Conservation (phyloP, 2,113 vertebrate species). For the Nibea albiflora region DNA sequence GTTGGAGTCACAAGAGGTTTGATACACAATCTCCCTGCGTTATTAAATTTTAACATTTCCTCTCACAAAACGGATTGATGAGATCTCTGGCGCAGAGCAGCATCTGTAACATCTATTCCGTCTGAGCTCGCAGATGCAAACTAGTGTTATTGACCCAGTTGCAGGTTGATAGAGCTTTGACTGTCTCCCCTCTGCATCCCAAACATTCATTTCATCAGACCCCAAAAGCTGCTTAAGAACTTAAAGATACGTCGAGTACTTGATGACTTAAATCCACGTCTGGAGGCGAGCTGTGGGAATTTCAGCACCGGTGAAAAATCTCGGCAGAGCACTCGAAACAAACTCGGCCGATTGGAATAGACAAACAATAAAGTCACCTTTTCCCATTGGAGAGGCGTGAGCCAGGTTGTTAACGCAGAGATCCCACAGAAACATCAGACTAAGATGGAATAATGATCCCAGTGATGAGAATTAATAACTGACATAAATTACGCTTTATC, state of each 20-base stretch:
- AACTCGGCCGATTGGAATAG: not conserved
- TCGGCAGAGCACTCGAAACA: not conserved
- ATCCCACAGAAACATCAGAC: constrained; percentile 3
- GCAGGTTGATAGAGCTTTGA: constrained; percentile 20
- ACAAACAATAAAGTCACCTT: constrained; percentile 32
- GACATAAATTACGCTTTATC: not conserved
- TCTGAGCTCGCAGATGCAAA: constrained; percentile 15
- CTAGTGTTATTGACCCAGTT: constrained; percentile 13
- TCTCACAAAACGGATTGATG: constrained; percentile 14
- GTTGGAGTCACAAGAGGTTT: constrained; percentile 35
- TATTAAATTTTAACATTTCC: constrained; percentile 39
- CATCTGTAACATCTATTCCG: constrained; percentile 27
- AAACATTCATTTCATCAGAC: constrained; percentile 32
- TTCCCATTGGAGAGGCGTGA: constrained; percentile 3
- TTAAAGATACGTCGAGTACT: not conserved
- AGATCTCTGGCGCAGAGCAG: constrained; percentile 4
- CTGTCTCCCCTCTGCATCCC: constrained; percentile 1
- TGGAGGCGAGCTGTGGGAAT: not conserved
- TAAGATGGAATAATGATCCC: not conserved
- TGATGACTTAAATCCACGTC: constrained; percentile 14
- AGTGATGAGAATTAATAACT: constrained; percentile 1
- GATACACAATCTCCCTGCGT: not conserved
- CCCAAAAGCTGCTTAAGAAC: constrained; percentile 19
- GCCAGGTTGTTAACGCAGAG: constrained; percentile 4
- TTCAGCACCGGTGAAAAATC: constrained; percentile 27